Evolutionary conservation across 2,888 invertebrate genomes (phyloP).

Genomic region (Villa cingulata): DNA sequence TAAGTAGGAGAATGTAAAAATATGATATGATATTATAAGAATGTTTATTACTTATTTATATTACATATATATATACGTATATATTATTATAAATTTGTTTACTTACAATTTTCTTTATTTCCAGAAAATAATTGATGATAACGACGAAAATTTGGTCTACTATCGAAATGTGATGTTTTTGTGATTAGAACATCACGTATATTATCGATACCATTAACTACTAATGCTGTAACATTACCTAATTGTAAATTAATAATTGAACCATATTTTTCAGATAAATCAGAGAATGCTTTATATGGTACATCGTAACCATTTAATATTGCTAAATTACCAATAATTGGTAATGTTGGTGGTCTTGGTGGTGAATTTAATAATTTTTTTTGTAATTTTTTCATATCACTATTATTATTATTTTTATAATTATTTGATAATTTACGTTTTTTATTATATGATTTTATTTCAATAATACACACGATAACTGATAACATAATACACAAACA

Average conservation of each 20-base stretch:
- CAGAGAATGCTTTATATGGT: slow-evolving; percentile 45
- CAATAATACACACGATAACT: no score
- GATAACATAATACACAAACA: no score
- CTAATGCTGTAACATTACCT: slow-evolving; percentile 42
- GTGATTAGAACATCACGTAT: slow-evolving; percentile 44
- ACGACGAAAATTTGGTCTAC: slow-evolving; percentile 48
- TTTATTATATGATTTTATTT: no score
- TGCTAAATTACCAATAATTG: slow-evolving; percentile 44
- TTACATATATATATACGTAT: no score
- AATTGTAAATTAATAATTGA: slow-evolving; percentile 41
- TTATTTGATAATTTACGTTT: no score
- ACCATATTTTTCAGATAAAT: slow-evolving; percentile 40
- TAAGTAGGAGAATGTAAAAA: no score
- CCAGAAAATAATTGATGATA: slow-evolving; percentile 50
- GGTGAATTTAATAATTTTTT: slow-evolving; percentile 27
- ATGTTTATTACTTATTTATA: no score
- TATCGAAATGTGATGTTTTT: slow-evolving; percentile 48
- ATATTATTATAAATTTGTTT: no score
- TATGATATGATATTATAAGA: no score
- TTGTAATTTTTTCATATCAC: slow-evolving; percentile 13
- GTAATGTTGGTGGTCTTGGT: slow-evolving; percentile 42
- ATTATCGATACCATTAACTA: slow-evolving; percentile 44
- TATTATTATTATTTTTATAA: no score
- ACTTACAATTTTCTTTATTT: slow-evolving; percentile 54
- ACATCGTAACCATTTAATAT: slow-evolving; percentile 43